phyloP scores from a whole-genome alignment of 2,113 vertebrate genomes.

The Oophaga pumilio region DNA sequence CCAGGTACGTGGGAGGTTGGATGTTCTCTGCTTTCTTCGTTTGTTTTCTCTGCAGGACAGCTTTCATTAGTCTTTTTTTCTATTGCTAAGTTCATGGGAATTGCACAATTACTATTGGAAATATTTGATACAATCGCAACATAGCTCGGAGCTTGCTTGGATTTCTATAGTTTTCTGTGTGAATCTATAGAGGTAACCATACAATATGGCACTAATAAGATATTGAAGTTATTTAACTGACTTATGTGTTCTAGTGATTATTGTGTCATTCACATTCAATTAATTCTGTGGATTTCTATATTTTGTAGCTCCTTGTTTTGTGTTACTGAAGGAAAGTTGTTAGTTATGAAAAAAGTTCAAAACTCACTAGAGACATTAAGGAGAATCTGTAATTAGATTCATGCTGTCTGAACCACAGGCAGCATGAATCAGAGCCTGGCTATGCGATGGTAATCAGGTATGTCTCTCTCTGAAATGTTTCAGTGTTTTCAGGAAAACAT shows the following conservation, averaged over 20 bases:
- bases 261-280: neutral
- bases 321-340: neutral
- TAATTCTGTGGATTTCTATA: neutral
- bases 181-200: constrained; percentile 17
- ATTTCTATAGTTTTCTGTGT: constrained; percentile 66
- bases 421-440: no score
- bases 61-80: constrained; percentile 77
- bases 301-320: neutral
- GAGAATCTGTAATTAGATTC: no score
- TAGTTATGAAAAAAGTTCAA: neutral
- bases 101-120: constrained; percentile 75
- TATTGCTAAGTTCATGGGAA: constrained; percentile 76
- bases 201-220: constrained; percentile 18
- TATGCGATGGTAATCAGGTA: no score
- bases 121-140: constrained; percentile 75
- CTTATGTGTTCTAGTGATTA: neutral
- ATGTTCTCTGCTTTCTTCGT: constrained; percentile 70
- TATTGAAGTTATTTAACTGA: constrained; percentile 5
- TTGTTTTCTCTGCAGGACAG: constrained; percentile 71
- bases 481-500: no score
- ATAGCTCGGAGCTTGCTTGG: constrained; percentile 65
- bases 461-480: no score
- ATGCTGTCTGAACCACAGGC: no score
- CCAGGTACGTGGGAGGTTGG: constrained; percentile 74
- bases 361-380: neutral